Evolutionary conservation across 2,888 invertebrate species (phyloP), one percentile per base, ranked within the genome.

Genomic region (Hirtodrosophila trivittata): DNA sequence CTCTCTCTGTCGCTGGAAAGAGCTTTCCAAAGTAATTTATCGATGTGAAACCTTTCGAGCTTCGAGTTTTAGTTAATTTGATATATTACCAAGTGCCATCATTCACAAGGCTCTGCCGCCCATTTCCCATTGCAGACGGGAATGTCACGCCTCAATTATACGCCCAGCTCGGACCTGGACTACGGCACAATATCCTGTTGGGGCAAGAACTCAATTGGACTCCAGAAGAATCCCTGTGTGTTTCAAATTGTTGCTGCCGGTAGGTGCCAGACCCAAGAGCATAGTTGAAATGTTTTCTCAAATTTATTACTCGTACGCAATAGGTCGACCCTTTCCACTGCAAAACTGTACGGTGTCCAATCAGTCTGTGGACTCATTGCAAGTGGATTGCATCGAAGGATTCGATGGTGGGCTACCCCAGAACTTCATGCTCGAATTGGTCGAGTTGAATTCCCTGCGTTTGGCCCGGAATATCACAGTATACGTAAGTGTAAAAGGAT

Each of bases 371-470:
- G 96, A 97, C 88, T 95, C 96, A 0, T 89, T 97, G 58, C 94
- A 95, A 89, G 95, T 97, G 43, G 96, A 96, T 75, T 97, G 97
- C 90, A 93, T 95, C 51, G 97, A 97, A 91, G 95, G 96, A 83
- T 96, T 96, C 90, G 96, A 96, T 86, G 97, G 97, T 39, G 97
- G 97, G 7, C 92, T 97, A 41, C 96, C 96, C 2, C 97, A 97
- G 91, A 94, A 94, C 84, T 97, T 97, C 91, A 93, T 96, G 66
- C 93, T 96, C 93, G 95, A 96, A 89, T 91, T 96, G 49, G 92
- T 95, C 46, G 95, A 96, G 87, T 89, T 95, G 70, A 95, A 95
- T 1, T 93, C 93, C 25, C 91, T 95, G 75, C 91, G 92, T 55
- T 88, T 92, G 74, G 90, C 88, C 63, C 77, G 90, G 51, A 91